These are phyloP conservation scores for Conus betulinus DNA, from an alignment of 1,140 invertebrate genomes.

Conservation along the genomic window DNA sequence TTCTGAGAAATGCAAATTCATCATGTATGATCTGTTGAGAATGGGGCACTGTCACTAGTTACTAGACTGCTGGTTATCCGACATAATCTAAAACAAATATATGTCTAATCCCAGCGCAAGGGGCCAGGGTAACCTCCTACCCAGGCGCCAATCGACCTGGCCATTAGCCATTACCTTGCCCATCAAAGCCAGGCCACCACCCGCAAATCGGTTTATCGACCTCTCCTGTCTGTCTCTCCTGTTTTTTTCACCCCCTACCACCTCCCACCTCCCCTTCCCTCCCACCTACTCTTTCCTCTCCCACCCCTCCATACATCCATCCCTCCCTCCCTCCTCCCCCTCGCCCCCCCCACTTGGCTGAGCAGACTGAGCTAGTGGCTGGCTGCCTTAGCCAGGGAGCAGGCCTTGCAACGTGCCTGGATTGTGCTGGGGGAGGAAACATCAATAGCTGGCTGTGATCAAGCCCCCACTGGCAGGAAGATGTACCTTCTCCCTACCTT, in stretches of 20 bases:
- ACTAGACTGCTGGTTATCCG: too few relatives aligned
- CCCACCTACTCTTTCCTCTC: slow-evolving; percentile 2
- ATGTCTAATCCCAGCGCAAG: neutral
- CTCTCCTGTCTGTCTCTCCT: slow-evolving; percentile 11
- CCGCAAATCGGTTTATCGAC: neutral
- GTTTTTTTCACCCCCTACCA: neutral
- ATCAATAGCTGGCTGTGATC: too few relatives aligned
- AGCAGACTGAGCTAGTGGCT: neutral
- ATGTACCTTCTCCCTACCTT: too few relatives aligned
- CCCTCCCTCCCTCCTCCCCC: neutral
- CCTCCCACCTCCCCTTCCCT: neutral
- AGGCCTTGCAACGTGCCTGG: too few relatives aligned
- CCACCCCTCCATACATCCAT: neutral
- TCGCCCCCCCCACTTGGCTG: neutral
- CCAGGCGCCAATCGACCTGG: neutral
- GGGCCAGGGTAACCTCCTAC: neutral
- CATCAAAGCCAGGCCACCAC: slow-evolving; percentile 2
- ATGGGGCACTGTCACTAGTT: too few relatives aligned
- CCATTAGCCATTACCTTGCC: neutral
- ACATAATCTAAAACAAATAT: neutral
- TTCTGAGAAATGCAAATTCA: too few relatives aligned
- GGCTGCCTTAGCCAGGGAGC: too few relatives aligned
- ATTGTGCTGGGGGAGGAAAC: too few relatives aligned
- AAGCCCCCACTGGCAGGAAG: too few relatives aligned
- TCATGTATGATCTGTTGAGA: too few relatives aligned